Base-by-base conservation (phyloP, 2,888 invertebrate genomes). In the Aproaerema taeniolella region DNA sequence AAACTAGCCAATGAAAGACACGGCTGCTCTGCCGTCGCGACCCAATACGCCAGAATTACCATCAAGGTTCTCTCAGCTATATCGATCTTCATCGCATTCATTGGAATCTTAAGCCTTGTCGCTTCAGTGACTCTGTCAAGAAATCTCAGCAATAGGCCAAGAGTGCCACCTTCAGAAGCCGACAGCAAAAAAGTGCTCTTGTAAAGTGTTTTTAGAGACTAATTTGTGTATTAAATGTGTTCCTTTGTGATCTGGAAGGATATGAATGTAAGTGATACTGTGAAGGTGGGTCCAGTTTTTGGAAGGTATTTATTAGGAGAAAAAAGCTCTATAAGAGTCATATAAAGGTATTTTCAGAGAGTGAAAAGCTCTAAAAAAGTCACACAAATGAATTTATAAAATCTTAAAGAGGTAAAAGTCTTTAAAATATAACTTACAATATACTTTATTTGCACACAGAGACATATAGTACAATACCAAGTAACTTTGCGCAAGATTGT, bases 1-100 rank as follows among this genome's bases (percentile, higher is more conserved):
- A 81, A 82, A 46, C 45, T 78, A 13, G 80, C 85, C 3, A 86
- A 86, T 45, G 82, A 83, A 31, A 61, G 83, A 31, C 69, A 80
- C 47, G 85, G 85, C 0, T 86, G 85, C 32, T 62, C 75, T 0
- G 65, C 73, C 2, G 82, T 86, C 0, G 79, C 78, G 0, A 52
- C 67, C 1, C 74, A 78, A 36, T 82, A 85, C 51, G 63, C 77
- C 0, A 66, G 76, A 32, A 67, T 83, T 2, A 58, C 64, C 0
- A 74, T 76, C 50, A 72, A 68, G 44, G 65, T 73, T 0, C 47
- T 86, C 4, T 65, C 81, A 0, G 79, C 58, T 0, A 61, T 58
- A 0, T 56, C 75, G 1, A 53, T 77, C 1, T 62, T 85, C 28
- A 70, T 71, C 0, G 77, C 79, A 0, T 37, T 81, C 9, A 58